Evolutionary conservation across 2,888 invertebrate genomes (phyloP).

Genomic region (Phanerotoma sp.): DNA sequence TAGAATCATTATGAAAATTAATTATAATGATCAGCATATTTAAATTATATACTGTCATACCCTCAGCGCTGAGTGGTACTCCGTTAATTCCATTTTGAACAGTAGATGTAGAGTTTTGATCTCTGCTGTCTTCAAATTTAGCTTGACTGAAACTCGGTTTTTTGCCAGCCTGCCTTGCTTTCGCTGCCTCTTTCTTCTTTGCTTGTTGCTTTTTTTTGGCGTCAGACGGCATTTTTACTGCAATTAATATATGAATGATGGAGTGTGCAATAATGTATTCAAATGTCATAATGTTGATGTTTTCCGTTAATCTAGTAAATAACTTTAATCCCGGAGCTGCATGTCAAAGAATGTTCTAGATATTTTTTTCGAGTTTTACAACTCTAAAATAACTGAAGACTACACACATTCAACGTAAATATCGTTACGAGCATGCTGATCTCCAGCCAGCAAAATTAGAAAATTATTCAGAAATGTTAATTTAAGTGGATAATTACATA

Average conservation of each 20-base stretch:
- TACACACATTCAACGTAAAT: too few species aligned
- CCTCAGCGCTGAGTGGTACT: constrained; percentile 67
- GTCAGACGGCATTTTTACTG: constrained; percentile 88
- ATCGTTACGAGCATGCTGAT: constrained; percentile 27
- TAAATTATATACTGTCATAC: constrained; percentile 54
- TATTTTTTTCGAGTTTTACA: too few species aligned
- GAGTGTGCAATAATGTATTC: too few species aligned
- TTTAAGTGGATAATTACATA: too few species aligned
- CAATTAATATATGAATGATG: neutral
- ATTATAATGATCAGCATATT: neutral
- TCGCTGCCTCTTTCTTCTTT: constrained; percentile 94
- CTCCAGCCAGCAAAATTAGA: constrained; percentile 33
- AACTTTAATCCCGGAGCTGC: neutral
- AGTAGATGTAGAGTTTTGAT: constrained; percentile 56
- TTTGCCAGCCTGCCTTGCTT: constrained; percentile 64
- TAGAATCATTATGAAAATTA: neutral
- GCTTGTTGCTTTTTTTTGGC: constrained; percentile 97
- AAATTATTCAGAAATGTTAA: constrained; percentile 6
- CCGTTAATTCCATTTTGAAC: constrained; percentile 61
- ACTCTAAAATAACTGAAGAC: too few species aligned
- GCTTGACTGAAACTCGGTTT: constrained; percentile 35
- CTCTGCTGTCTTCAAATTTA: constrained; percentile 60
- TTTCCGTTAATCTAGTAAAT: neutral
- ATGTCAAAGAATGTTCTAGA: neutral
- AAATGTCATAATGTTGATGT: too few species aligned